These are phyloP conservation scores for Leucoptera coffeella DNA, from an alignment of 2,888 invertebrate genomes.

Conservation along the genomic window DNA sequence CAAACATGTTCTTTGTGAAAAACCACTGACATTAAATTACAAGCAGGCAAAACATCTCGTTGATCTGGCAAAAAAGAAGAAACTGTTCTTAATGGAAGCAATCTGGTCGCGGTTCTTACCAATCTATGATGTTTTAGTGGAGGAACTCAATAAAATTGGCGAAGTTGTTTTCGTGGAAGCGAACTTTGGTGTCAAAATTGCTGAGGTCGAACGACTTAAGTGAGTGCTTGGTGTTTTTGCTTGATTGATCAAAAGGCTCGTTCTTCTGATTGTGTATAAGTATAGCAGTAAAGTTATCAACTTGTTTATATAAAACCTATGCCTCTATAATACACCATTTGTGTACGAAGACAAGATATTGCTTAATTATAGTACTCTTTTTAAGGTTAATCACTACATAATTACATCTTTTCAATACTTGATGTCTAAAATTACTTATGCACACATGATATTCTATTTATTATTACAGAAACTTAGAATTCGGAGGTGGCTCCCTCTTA, in stretches of 20 bases:
- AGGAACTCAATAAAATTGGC: constrained; percentile 64
- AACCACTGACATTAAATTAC: constrained; percentile 76
- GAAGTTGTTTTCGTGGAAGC: constrained; percentile 61
- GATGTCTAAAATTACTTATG: too few relatives aligned
- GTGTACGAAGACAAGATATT: too few relatives aligned
- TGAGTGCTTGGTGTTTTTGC: too few relatives aligned
- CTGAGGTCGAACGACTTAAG: constrained; percentile 18
- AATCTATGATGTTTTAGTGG: constrained; percentile 61
- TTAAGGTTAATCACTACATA: too few relatives aligned
- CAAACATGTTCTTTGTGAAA: constrained; percentile 87
- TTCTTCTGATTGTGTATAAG: too few relatives aligned
- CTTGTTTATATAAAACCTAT: too few relatives aligned
- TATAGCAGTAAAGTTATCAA: too few relatives aligned
- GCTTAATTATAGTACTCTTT: too few relatives aligned
- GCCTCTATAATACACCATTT: too few relatives aligned
- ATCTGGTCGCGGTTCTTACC: constrained; percentile 88
- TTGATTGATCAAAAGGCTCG: too few relatives aligned
- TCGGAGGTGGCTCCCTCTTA: constrained; percentile 73
- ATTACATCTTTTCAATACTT: too few relatives aligned
- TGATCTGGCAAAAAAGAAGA: constrained; percentile 60
- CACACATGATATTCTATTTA: too few relatives aligned
- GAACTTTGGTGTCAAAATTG: constrained; percentile 61
- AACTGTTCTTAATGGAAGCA: constrained; percentile 80
- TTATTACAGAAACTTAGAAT: constrained; percentile 48
- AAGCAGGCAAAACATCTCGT: constrained; percentile 68